Conservation (phyloP, 1,140 invertebrate species). For the Chrysoperla carnea region DNA sequence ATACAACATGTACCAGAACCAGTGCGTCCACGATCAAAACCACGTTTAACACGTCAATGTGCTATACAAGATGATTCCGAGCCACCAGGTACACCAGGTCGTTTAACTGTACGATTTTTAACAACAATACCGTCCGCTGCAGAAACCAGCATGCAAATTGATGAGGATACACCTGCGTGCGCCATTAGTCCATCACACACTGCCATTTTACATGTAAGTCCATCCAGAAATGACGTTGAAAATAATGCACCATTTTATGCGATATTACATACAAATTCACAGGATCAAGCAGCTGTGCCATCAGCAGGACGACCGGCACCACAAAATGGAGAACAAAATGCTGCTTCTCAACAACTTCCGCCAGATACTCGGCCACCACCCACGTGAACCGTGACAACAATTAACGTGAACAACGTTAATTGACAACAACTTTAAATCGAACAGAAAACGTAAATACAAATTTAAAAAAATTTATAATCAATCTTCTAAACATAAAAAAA, state of each 20-base stretch:
- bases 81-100: conserved; percentile 39
- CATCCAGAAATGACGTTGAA: background rate
- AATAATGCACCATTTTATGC: conserved; percentile 7
- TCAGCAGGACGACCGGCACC: conserved; percentile 2
- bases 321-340: too few relatives aligned
- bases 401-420: too few relatives aligned
- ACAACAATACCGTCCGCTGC: conserved; percentile 68
- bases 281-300: conserved; percentile 5
- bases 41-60: conserved; percentile 54
- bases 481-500: too few relatives aligned
- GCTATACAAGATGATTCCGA: conserved; percentile 49
- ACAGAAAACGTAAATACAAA: too few relatives aligned
- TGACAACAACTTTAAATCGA: too few relatives aligned
- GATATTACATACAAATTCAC: conserved; percentile 6
- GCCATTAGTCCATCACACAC: conserved; percentile 2
- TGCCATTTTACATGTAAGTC: conserved; percentile 3
- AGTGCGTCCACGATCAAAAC: conserved; percentile 28
- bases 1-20: conserved; percentile 12
- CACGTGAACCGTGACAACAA: too few relatives aligned
- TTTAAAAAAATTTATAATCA: too few relatives aligned
- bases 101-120: conserved; percentile 45
- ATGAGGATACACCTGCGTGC: conserved; percentile 24
- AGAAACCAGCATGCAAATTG: conserved; percentile 55
- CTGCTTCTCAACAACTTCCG: too few relatives aligned
- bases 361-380: too few relatives aligned